Evolutionary conservation across 1,140 invertebrate genomes (phyloP).

Genomic region (Parasteatoda tepidariorum): DNA sequence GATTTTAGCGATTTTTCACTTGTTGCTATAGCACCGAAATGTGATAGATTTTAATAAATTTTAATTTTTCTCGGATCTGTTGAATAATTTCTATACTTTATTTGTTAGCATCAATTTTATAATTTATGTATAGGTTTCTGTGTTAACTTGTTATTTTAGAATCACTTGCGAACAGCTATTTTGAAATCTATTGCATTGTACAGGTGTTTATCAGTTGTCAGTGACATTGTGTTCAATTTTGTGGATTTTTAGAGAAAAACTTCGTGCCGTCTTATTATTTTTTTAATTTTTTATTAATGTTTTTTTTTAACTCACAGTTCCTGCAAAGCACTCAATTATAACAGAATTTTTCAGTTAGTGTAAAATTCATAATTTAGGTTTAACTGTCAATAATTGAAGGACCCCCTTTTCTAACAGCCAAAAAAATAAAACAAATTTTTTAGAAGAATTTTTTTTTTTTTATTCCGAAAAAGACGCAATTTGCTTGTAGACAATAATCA

Average conservation of each 20-base stretch:
- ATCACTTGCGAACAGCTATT: neutral
- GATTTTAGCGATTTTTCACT: neutral
- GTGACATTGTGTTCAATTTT: slow-evolving; percentile 28
- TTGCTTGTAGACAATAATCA: no score
- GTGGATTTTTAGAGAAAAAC: neutral
- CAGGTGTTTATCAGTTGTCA: slow-evolving; percentile 15
- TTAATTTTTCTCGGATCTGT: neutral
- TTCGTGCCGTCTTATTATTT: neutral
- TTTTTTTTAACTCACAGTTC: neutral
- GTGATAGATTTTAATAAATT: neutral
- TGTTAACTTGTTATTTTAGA: no score
- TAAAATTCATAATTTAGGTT: neutral
- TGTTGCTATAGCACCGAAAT: slow-evolving; percentile 25
- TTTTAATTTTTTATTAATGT: neutral
- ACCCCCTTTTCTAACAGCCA: no score
- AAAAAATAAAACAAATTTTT: no score
- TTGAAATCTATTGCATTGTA: slow-evolving; percentile 16
- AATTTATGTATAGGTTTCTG: neutral
- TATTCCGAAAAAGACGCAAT: no score
- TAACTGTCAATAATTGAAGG: neutral
- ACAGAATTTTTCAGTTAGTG: neutral
- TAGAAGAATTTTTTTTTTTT: no score
- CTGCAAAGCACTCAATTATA: neutral
- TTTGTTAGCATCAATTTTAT: neutral
- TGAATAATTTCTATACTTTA: neutral